Percentiles rank a stretch among this genome's conserved stretches.
These are phyloP conservation scores for Papilio aristodemus DNA, from an alignment of 1,140 invertebrate species.

Conservation along the genomic window DNA sequence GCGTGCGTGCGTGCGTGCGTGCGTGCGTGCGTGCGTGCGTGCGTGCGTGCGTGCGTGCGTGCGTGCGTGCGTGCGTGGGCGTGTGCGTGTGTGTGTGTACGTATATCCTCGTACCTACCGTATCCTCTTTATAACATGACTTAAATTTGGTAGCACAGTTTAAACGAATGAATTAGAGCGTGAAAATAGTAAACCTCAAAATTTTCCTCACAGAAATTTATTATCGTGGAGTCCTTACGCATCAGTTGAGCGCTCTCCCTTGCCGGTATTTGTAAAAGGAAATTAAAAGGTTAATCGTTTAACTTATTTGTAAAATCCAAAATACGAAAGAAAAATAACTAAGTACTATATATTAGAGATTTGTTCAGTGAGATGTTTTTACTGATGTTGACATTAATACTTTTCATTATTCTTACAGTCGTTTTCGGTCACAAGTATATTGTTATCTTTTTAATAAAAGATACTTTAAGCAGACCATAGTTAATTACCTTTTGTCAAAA, in stretches of 20 bases:
- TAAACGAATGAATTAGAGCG: constrained; percentile 11
- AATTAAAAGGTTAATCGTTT: constrained; percentile 20
- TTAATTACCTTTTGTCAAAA: too few relatives aligned
- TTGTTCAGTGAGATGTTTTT: not conserved
- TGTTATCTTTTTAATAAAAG: too few relatives aligned
- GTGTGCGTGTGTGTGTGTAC: too few relatives aligned
- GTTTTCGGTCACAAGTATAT: too few relatives aligned
- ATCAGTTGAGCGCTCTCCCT: constrained; percentile 16
- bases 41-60: too few relatives aligned
- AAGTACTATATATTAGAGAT: not conserved
- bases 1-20: too few relatives aligned
- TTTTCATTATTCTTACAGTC: not conserved
- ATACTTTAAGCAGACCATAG: too few relatives aligned
- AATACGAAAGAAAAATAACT: not conserved
- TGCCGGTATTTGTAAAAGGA: constrained; percentile 4
- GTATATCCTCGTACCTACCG: too few relatives aligned
- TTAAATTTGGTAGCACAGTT: constrained; percentile 11
- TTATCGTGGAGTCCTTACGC: constrained; percentile 20
- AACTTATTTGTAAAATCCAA: constrained; percentile 6
- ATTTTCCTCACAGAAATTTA: constrained; percentile 15
- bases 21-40: too few relatives aligned
- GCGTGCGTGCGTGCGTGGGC: too few relatives aligned
- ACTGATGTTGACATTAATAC: not conserved
- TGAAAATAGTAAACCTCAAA: constrained; percentile 22
- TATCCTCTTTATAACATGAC: too few relatives aligned